Conservation (phyloP, 2,888 invertebrate genomes). For the Asteroscopus sphinx region DNA sequence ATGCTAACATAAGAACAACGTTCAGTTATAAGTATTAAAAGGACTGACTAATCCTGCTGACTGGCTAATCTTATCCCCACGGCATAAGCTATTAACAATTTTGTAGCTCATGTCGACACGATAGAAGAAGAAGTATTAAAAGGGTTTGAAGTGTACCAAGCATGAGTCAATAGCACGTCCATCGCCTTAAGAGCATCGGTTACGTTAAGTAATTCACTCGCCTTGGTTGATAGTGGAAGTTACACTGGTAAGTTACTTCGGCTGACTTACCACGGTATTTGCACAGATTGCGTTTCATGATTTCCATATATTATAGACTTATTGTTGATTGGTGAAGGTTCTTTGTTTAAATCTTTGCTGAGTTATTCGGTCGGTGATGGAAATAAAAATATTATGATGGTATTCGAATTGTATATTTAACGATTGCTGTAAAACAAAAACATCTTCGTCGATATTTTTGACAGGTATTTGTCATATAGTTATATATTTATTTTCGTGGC, state of each 20-base stretch:
- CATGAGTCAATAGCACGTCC: constrained; percentile 29
- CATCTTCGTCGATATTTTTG: too few relatives aligned
- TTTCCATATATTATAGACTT: constrained; percentile 24
- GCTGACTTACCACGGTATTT: constrained; percentile 43
- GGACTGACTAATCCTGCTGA: neutral
- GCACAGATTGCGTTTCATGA: constrained; percentile 26
- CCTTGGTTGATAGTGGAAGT: constrained; percentile 47
- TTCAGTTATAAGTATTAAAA: constrained; percentile 28
- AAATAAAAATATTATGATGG: too few relatives aligned
- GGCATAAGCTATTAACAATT: too few relatives aligned
- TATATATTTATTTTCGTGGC: too few relatives aligned
- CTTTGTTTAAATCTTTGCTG: neutral
- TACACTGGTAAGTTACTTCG: constrained; percentile 38
- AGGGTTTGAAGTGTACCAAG: constrained; percentile 24
- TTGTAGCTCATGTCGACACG: too few relatives aligned
- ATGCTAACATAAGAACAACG: constrained; percentile 9
- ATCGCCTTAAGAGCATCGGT: constrained; percentile 53
- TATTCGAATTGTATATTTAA: too few relatives aligned
- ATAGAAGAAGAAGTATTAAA: constrained; percentile 14
- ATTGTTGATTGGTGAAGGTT: neutral
- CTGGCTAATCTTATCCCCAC: too few relatives aligned
- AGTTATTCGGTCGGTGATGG: too few relatives aligned
- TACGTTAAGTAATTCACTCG: constrained; percentile 54
- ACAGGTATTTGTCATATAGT: too few relatives aligned
- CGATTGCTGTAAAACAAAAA: too few relatives aligned